Base-by-base conservation (phyloP, 2,888 invertebrate genomes). In the Drosophila nigritarsus region DNA sequence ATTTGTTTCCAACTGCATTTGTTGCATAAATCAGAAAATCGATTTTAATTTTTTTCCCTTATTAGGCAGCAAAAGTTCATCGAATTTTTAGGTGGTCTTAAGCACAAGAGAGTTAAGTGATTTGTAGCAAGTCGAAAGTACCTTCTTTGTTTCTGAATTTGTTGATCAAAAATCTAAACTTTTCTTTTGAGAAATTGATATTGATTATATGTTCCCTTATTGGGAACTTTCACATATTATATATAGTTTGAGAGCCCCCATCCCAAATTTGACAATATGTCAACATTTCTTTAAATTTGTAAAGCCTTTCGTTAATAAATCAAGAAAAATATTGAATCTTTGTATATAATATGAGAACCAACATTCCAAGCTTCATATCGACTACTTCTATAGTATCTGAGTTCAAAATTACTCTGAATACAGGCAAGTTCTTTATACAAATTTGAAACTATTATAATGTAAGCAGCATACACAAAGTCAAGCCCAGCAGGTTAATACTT, bases 401-500 rank as follows among this genome's bases (percentile, higher is more conserved):
- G 18, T 27, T 18, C 2, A 18, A 18, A 0, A 9, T 0, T 2
- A 24, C 2, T 42, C 11, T 11, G 15, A 15, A 2, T 11, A 5
- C 11, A 20, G 2, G 11, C 20, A 15, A 45, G 3, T 45, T 50
- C 49, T 11, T 18, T 29, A 29, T 2, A 11, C 11, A 29, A 50
- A n/a, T n/a, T 48, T 24, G 7, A 13, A 15, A 1, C 15, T 24
- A 48, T 48, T 3, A n/a, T 29, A 15, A 20, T 40, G 13, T 13
- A 5, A 29, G 1, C 15, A 55, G 18, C 9, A 7, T 5, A 20
- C 9, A n/a, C 54, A 40, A 20, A 24, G 29, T 34, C 36, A 67
- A 49, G 24, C 74, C 34, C 63, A 53, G 32, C 75, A 78, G 75
- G 69, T 78, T 69, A 53, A 64, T 45, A 32, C 36, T 68, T 69